Base-by-base conservation (phyloP, 1,140 invertebrate genomes). In the Aphelenchoides besseyi region DNA sequence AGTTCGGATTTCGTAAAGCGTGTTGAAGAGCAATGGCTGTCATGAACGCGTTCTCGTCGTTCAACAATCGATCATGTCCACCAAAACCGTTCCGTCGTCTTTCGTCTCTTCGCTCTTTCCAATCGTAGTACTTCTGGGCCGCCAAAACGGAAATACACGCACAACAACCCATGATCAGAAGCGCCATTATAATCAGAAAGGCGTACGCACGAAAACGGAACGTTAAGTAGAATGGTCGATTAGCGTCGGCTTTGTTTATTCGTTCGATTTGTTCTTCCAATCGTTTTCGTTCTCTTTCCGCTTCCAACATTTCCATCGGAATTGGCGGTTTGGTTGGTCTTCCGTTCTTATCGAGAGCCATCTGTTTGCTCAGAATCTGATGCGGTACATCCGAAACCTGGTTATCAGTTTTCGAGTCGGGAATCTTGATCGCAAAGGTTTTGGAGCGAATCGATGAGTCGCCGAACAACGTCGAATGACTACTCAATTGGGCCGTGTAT, bases 401-500 rank as follows among this genome's bases (percentile, higher is more conserved):
- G 18, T 5, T 5, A 33, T 59, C 32, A 8, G 55, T 5, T 28
- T 59, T 33, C 5, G 12, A 12, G 5, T 59, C 55, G 55, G 55
- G 55, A 33, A 59, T 59, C 12, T 23, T 28, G 12, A 59, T 33
- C 5, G 5, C 5, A 5, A 59, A 59, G 18, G 55, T 9, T 33
- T 66, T 12, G 12, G 63, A 66, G 16, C 12, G 16, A 2, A 66
- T 2, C 12, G 63, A 32, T n/a, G 63, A 66, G 30, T 66, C 63
- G 30, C 63, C 63, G 16, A n/a, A 33, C 32, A 35, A 12, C 32
- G 63, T 12, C 1, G 63, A 66, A 53, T 66, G 63, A 53, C 63
- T 66, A 12, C 16, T 66, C 30, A 66, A 29, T 1, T 66, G 30
- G 36, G 30, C 63, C 1, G 63, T 37, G 30, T 66, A 66, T 37